Conservation (phyloP, 2,113 vertebrate genomes). For the Rutilus rutilus region DNA sequence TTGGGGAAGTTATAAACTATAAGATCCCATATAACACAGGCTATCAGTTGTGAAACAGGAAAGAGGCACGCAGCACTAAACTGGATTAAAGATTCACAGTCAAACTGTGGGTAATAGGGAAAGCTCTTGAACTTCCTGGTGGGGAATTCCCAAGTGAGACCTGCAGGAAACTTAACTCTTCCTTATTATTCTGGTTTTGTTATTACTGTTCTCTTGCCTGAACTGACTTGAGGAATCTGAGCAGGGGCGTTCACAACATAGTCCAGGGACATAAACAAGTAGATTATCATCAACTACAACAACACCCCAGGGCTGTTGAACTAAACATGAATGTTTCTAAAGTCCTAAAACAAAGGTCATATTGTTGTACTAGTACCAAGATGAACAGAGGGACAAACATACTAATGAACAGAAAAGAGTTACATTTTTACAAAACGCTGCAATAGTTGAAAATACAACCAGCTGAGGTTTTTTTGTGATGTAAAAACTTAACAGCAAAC, state of each 20-base stretch:
- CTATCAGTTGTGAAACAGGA: conserved; percentile 17
- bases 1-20: background rate
- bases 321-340: background rate
- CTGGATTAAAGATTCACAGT: conserved; percentile 36
- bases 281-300: background rate
- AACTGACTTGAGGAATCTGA: conserved; percentile 10
- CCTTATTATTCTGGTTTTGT: conserved; percentile 31
- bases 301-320: background rate
- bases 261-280: background rate
- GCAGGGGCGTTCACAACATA: background rate
- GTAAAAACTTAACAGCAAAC: background rate
- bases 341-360: background rate
- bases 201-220: background rate
- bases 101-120: conserved; percentile 31
- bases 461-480: background rate
- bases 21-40: background rate
- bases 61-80: conserved; percentile 14
- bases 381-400: background rate
- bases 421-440: background rate
- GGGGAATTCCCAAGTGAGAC: conserved; percentile 48
- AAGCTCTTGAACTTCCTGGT: conserved; percentile 49
- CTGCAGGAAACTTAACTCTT: conserved; percentile 40
- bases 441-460: background rate
- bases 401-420: background rate
- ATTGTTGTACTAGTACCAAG: too few species aligned